Evolutionary conservation across 2,113 vertebrate genomes (phyloP), one percentile per base, ranked within the genome.

Genomic region (Hassar affinis): DNA sequence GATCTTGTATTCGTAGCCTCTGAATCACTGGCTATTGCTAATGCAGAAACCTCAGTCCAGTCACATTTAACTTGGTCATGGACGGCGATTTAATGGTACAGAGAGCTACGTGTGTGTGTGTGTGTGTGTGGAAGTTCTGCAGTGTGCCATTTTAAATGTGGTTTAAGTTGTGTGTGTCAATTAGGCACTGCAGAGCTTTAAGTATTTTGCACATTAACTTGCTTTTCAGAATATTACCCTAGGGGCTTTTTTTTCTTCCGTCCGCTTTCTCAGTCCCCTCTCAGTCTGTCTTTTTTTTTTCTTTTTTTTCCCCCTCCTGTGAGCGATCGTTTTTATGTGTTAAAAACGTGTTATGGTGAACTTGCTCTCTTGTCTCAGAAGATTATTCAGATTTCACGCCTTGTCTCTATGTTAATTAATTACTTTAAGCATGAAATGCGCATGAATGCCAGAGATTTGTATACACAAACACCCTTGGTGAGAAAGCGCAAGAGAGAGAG

Each of bases 301-400:
- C 38, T 54, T 51, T n/a, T 18, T 35, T 14, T 14, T 6, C 10
- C 22, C 75, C 6, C 66, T 86, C 86, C 71, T 71, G 81, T 82
- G 88, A 90, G 88, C 85, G 89, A 90, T 89, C 15, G 90, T 91
- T 88, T 90, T 59, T 77, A 59, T 64, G 85, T 85, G 84, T 86
- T 87, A 35, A 35, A 76, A 52, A 35, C 47, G 9, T 86, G 88
- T 91, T 83, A 83, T 91, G 92, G 89, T 92, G 91, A 92, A 92
- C 90, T 89, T 87, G 91, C 87, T 88, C 27, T 22, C 38, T 27
- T 84, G 52, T 85, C 61, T 86, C 90, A 88, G 90, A 92, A 91
- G 91, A 94, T 94, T 93, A 94, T 93, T 94, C 90, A 88, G 91
- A 94, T 94, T 94, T 94, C 93, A 94, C 91, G 93, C 93, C 92